These are phyloP conservation scores for Enteromius treurensis DNA, from an alignment of 2,797 vertebrate species.

Conservation along the genomic window DNA sequence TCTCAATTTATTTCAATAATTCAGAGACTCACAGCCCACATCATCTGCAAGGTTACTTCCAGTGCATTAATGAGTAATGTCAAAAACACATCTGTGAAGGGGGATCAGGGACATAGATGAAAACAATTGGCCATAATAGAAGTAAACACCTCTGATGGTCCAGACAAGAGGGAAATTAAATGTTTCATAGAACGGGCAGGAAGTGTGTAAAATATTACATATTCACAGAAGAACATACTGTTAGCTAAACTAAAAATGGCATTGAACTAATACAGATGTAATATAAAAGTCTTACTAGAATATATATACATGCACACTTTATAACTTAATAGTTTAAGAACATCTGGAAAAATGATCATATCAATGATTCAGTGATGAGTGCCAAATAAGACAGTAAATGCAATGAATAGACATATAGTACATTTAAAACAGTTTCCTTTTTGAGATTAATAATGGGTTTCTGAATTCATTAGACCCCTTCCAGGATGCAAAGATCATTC, in stretches of 20 bases:
- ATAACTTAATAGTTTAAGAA: not conserved
- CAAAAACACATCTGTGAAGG: constrained; percentile 1
- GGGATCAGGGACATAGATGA: not conserved
- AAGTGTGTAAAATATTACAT: not conserved
- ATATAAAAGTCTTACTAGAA: not conserved
- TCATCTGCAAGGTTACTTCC: constrained; percentile 40
- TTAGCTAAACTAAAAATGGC: not conserved
- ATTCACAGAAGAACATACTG: not conserved
- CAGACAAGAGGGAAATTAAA: not conserved
- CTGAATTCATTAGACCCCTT: not conserved
- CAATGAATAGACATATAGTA: not conserved
- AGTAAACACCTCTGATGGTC: not conserved
- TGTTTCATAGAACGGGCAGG: not conserved
- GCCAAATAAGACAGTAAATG: not conserved
- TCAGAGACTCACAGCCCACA: constrained; percentile 35
- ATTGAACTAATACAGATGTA: not conserved
- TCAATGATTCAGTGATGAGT: not conserved
- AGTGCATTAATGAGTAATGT: constrained; percentile 34
- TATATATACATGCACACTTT: not conserved
- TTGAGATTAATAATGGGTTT: not conserved
- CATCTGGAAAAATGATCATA: not conserved
- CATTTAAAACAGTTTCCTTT: not conserved
- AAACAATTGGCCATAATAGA: not conserved
- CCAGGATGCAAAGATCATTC: not conserved
- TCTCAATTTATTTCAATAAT: constrained; percentile 57